Conservation (phyloP, 2,797 vertebrate species). For the Sardinella longiceps region DNA sequence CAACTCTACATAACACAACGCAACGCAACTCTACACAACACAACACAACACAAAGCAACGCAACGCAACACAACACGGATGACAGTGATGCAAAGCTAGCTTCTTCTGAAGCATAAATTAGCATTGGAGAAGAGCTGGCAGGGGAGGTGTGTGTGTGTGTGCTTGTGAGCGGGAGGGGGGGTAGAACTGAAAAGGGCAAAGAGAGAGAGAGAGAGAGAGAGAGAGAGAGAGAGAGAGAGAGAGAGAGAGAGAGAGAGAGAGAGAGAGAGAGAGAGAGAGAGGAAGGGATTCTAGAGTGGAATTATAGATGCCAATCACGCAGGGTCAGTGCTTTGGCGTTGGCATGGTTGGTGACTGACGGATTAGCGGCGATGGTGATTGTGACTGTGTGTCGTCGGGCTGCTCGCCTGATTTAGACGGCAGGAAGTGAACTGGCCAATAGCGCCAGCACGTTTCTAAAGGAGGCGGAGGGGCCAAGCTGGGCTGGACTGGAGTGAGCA, state of each 20-base stretch:
- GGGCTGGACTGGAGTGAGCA: no score
- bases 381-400: neutral
- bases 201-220: neutral
- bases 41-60: no score
- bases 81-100: neutral
- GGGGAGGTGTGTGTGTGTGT: no score
- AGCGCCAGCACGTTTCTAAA: neutral
- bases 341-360: neutral
- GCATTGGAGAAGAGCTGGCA: neutral
- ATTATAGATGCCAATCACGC: neutral
- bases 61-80: no score
- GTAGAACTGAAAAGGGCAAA: slow-evolving; percentile 18
- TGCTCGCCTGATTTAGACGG: no score
- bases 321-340: neutral
- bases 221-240: neutral
- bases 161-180: neutral
- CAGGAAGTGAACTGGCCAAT: neutral
- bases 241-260: neutral
- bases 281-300: neutral
- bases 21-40: no score
- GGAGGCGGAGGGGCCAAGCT: no score
- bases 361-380: neutral
- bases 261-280: slow-evolving; percentile 19
- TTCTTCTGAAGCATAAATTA: neutral
- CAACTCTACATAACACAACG: no score